Evolutionary conservation across 2,113 vertebrate genomes (phyloP), one percentile per base, ranked within the genome.

Genomic region (Anseranas semipalmata): DNA sequence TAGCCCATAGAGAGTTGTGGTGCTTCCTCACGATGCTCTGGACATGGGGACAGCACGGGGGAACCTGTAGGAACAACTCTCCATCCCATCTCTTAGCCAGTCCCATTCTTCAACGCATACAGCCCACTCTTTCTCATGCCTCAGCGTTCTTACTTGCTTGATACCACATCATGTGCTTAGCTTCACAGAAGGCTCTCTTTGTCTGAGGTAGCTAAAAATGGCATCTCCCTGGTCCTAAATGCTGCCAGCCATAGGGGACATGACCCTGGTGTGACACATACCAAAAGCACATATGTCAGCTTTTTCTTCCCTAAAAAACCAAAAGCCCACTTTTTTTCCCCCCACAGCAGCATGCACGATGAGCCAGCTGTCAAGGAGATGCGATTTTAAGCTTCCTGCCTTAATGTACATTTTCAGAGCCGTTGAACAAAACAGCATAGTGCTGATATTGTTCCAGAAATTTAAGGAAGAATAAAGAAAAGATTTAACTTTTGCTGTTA

Each of bases 361-460:
- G 58, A 95, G 81, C 55, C 89, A 95, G 92, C 84, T 87, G 81
- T 72, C 94, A 91, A 62, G 21, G 77, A 82, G n/a, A 75, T 3
- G 30, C 6, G 24, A 27, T 82, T 89, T 91, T 70, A 70, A 84
- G 81, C 75, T 94, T 89, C 68, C 77, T 92, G 67, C 75, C 77
- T 52, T 18, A 52, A 84, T 2, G 45, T 60, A 43, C 59, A 32
- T 78, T 93, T 92, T 72, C 82, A n/a, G 67, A 73, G 71, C 10
- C 13, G 46, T 27, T 71, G 53, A 92, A 93, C 43, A 68, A 72
- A 74, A 68, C 30, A 45, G 39, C 72, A 15, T 72, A 82, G 72
- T 84, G 68, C 43, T 4, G 2, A 78, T 62, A 87, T 88, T 56
- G 75, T 77, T 91, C 39, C 71, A 80, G 37, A 52, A 87, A 72